phyloP scores from a whole-genome alignment of 1,140 invertebrate genomes.

The Bombus superbus region DNA sequence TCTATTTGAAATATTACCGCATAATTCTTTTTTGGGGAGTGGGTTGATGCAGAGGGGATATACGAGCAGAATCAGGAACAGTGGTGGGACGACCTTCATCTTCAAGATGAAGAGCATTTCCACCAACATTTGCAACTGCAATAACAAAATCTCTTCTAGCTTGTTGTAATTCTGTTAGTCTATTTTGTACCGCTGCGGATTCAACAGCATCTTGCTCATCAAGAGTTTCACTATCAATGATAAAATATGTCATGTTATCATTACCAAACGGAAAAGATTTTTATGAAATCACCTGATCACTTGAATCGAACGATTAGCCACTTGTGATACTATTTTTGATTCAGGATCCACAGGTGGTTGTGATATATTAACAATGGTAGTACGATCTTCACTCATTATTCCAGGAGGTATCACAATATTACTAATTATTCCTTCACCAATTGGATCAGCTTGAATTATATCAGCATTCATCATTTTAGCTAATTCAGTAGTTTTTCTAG shows the following conservation, averaged over 20 bases:
- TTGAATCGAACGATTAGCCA: constrained; percentile 67
- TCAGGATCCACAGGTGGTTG: constrained; percentile 10
- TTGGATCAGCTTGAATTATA: constrained; percentile 70
- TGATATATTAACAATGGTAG: constrained; percentile 68
- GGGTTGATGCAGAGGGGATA: neutral
- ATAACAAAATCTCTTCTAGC: constrained; percentile 75
- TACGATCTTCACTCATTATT: constrained; percentile 51
- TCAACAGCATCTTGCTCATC: constrained; percentile 73
- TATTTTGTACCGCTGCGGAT: constrained; percentile 57
- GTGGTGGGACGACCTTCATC: constrained; percentile 9
- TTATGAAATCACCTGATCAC: constrained; percentile 60
- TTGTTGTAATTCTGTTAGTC: constrained; percentile 69
- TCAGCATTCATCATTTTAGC: constrained; percentile 71
- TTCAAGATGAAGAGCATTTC: constrained; percentile 59
- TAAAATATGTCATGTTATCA: neutral
- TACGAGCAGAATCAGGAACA: neutral
- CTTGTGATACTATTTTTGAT: neutral
- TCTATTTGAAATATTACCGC: neutral
- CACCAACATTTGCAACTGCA: constrained; percentile 69
- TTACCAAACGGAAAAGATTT: neutral
- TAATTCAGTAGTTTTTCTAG: constrained; percentile 61
- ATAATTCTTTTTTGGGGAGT: neutral
- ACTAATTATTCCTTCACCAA: constrained; percentile 66
- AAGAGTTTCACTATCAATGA: constrained; percentile 54
- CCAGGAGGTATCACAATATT: constrained; percentile 72